These are phyloP conservation scores for Pluvialis apricaria DNA, from an alignment of 2,113 vertebrate genomes.

Conservation along the genomic window DNA sequence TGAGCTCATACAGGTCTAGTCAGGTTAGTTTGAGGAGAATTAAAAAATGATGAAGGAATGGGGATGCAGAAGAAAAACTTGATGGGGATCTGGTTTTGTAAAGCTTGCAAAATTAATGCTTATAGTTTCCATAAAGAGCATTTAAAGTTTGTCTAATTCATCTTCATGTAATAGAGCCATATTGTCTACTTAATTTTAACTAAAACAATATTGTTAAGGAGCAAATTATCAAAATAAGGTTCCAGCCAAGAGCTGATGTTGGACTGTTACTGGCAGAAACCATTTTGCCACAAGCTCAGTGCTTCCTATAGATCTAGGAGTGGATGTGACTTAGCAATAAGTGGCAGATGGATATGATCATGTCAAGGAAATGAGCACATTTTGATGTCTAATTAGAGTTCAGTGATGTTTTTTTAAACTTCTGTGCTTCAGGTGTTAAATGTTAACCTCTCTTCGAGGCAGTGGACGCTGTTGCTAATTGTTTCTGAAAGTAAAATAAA, in stretches of 20 bases:
- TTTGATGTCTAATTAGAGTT: background rate
- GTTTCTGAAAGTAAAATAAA: slow-evolving; percentile 35
- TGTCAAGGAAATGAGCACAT: background rate
- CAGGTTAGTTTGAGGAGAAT: background rate
- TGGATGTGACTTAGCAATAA: background rate
- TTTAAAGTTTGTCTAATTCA: background rate
- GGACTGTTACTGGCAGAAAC: background rate
- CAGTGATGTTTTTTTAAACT: background rate
- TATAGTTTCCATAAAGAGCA: background rate
- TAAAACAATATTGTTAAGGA: background rate
- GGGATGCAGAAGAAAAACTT: background rate
- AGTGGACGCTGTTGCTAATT: slow-evolving; percentile 7
- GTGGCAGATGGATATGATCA: background rate
- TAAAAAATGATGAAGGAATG: background rate
- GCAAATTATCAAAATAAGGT: background rate
- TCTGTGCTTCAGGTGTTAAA: background rate
- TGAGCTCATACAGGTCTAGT: background rate
- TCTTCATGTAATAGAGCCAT: background rate
- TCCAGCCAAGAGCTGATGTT: background rate
- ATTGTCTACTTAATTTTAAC: background rate
- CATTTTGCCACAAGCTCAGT: background rate
- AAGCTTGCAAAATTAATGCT: background rate
- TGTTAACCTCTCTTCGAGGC: background rate
- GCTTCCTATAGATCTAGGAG: background rate
- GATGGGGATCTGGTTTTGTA: background rate